Percentiles rank a stretch among this genome's conserved stretches.
Conservation (phyloP, 2,113 vertebrate species). For the Leucopsar rothschildi region DNA sequence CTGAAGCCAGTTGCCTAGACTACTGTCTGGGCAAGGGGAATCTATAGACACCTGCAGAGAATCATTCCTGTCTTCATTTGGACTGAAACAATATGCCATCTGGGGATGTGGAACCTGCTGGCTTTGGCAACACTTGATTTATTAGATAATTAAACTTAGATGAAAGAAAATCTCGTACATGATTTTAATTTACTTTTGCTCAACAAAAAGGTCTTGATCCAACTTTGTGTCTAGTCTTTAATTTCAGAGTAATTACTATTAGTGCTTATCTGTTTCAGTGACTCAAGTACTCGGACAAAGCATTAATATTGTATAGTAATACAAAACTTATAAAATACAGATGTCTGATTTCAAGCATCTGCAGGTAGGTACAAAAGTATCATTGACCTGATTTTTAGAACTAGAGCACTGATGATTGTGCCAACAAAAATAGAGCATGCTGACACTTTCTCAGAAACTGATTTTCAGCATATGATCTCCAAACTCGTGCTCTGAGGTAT, state of each 20-base stretch:
- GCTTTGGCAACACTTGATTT: neutral
- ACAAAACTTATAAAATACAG: neutral
- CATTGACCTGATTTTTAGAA: slow-evolving; percentile 14
- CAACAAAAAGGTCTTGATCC: neutral
- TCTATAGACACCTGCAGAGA: neutral
- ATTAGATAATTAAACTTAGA: neutral
- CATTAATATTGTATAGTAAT: neutral
- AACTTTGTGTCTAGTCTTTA: neutral
- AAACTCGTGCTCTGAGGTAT: neutral
- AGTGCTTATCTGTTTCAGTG: neutral
- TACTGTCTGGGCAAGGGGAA: neutral
- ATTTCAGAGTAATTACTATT: neutral
- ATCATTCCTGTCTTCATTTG: neutral
- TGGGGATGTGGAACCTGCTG: neutral
- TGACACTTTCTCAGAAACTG: neutral
- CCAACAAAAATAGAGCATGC: neutral
- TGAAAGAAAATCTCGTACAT: neutral
- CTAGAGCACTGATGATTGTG: neutral
- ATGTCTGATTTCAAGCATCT: neutral
- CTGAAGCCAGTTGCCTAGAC: neutral
- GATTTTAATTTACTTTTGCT: neutral
- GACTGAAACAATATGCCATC: neutral
- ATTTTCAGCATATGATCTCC: neutral
- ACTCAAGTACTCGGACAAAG: neutral
- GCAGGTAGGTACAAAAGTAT: neutral